Percentiles rank a stretch among this genome's conserved stretches.
Conservation (phyloP, 1,140 invertebrate genomes). For the Tetragnatha versicolor region DNA sequence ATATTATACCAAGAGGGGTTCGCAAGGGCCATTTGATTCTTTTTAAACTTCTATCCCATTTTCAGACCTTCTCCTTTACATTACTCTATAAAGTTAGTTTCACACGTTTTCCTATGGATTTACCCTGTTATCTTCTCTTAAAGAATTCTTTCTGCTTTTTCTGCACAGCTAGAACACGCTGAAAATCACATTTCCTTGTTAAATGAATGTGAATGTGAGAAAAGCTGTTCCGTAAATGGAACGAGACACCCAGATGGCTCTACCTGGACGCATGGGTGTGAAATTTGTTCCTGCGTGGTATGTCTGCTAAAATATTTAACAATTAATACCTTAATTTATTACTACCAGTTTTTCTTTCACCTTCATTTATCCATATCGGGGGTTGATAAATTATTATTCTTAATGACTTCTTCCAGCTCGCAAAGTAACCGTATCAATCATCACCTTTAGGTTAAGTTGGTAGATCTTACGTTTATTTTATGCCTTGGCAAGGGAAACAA, state of each 20-base stretch:
- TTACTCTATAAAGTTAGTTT: not conserved
- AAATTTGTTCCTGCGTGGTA: slow-evolving; percentile 82
- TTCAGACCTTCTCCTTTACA: not conserved
- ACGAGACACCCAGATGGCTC: slow-evolving; percentile 80
- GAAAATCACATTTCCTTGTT: slow-evolving; percentile 78
- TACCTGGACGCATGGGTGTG: slow-evolving; percentile 80
- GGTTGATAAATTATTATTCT: no score
- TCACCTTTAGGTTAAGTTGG: no score
- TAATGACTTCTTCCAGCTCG: no score
- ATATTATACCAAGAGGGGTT: no score
- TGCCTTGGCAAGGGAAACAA: no score
- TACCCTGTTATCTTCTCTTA: not conserved
- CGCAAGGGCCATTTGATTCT: no score
- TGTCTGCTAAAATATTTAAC: slow-evolving; percentile 59
- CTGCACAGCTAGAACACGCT: slow-evolving; percentile 74
- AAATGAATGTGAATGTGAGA: slow-evolving; percentile 88
- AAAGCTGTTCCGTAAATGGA: slow-evolving; percentile 82
- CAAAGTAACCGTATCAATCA: no score
- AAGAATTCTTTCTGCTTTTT: slow-evolving; percentile 1
- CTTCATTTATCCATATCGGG: no score
- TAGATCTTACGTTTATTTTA: no score
- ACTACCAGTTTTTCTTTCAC: not conserved
- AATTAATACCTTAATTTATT: slow-evolving; percentile 1
- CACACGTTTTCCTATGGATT: not conserved
- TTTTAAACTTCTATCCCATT: no score